phyloP scores from a whole-genome alignment of 2,888 invertebrate species.

The Drosophila longiperda region DNA sequence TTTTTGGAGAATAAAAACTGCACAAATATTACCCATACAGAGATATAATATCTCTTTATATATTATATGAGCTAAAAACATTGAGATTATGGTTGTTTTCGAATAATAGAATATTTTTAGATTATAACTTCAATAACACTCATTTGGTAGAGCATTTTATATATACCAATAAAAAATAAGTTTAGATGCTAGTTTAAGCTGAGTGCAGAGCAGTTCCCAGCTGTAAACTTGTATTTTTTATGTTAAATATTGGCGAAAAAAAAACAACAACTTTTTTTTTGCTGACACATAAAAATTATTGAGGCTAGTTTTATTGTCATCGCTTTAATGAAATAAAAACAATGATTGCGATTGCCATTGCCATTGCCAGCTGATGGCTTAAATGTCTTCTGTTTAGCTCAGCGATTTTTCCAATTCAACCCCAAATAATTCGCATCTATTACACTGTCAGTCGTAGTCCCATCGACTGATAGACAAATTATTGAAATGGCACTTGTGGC shows the following conservation, averaged over 20 bases:
- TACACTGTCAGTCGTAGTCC: not conserved
- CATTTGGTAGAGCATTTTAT: not conserved
- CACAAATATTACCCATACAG: no score
- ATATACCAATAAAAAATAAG: not conserved
- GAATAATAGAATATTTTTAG: not conserved
- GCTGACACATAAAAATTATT: conserved; percentile 21
- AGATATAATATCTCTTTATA: not conserved
- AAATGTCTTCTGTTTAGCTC: conserved; percentile 45
- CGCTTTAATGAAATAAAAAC: conserved; percentile 47
- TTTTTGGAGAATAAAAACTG: not conserved
- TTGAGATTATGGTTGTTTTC: not conserved
- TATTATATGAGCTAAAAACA: not conserved
- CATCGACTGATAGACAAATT: conserved; percentile 56
- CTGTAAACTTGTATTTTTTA: not conserved
- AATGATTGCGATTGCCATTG: conserved; percentile 42
- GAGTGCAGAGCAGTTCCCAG: not conserved
- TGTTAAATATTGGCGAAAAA: not conserved
- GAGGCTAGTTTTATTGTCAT: conserved; percentile 31
- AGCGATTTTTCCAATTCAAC: conserved; percentile 40
- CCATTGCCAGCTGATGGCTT: conserved; percentile 33
- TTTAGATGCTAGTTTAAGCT: no score
- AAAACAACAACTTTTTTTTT: conserved; percentile 13
- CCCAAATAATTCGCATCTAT: not conserved
- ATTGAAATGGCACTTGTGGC: conserved; percentile 66
- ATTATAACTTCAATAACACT: not conserved